Evolutionary conservation across 2,113 vertebrate species (phyloP), one percentile per base, ranked within the genome.

Genomic region (Rattus rattus): DNA sequence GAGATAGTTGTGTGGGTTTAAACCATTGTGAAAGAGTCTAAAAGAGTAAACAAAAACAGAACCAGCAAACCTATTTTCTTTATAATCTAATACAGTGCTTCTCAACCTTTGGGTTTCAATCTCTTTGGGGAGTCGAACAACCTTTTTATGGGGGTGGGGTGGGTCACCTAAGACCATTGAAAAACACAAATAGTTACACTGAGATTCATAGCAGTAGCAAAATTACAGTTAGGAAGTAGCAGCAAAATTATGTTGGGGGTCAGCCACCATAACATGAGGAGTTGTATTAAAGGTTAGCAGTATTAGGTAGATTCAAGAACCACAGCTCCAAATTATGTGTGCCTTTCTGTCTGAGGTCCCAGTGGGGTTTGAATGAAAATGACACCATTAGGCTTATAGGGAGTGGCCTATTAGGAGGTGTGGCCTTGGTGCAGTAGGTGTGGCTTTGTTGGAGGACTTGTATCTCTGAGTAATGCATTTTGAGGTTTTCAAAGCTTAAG

Each of bases 1-100:
- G 84, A 84, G 69, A 26, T 77, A 47, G 63, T 63, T 52, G 1
- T 73, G 19, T 69, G 39, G 9, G 24, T 4, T 79, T 90, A 65
- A 83, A 73, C 63, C 36, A 70, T 61, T n/a, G 73, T 0, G 7
- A 92, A 94, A 85, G 7, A 61, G 52, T 43, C 54, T 54, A 26
- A 94, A 95, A 79, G 36, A 43, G 91, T 91, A 79, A 79, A 92
- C 81, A 2, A 47, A 70, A 95, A 86, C 26, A 61, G 90, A 96
- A 91, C 24, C 54, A 91, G 4, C 43, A 87, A 63, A 10, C 30
- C 22, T 88, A 26, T 83, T 94, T 83, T 76, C 47, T 43, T 95
- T 94, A 67, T 47, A 63, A 72, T 72, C 43, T 84, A 81, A 86
- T 14, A 6, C 56, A 84, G n/a, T 24, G 7, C 36, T 61, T 61